Percentiles rank a stretch among this genome's conserved stretches.
These are phyloP conservation scores for Eustalomyia histrio DNA, from an alignment of 2,888 invertebrate genomes.

Conservation along the genomic window DNA sequence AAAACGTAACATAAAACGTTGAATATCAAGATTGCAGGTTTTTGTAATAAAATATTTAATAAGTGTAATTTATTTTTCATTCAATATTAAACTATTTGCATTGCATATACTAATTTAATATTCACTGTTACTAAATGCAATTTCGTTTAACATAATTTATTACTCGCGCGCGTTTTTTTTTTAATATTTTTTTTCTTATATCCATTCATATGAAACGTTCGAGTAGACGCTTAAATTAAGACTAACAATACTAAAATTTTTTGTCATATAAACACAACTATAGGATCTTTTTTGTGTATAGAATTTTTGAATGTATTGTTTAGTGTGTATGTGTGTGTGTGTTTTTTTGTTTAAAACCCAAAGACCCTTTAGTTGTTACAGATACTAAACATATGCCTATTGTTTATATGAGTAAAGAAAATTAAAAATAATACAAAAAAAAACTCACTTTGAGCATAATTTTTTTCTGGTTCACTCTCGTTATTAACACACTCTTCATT, in stretches of 20 bases:
- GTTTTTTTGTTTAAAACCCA: constrained; percentile 26
- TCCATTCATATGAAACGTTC: constrained; percentile 48
- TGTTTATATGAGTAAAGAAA: neutral
- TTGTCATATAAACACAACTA: constrained; percentile 61
- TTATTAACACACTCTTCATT: constrained; percentile 20
- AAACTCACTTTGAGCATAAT: constrained; percentile 43
- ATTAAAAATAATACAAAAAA: constrained; percentile 23
- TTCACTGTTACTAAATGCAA: constrained; percentile 9
- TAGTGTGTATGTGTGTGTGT: constrained; percentile 25
- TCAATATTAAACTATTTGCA: neutral
- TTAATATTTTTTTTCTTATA: constrained; percentile 30
- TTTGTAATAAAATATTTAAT: neutral
- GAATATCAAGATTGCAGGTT: neutral
- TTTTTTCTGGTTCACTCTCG: constrained; percentile 14
- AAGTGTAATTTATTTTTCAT: constrained; percentile 20
- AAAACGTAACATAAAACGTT: neutral
- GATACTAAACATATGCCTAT: constrained; percentile 55
- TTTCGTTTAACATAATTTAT: constrained; percentile 23
- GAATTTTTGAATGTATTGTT: constrained; percentile 8
- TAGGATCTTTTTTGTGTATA: constrained; percentile 39
- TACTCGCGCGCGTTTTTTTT: constrained; percentile 13
- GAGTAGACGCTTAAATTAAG: constrained; percentile 56
- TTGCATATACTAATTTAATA: neutral
- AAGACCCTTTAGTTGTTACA: constrained; percentile 56
- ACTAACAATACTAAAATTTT: constrained; percentile 57